These are phyloP conservation scores for Anaspis maculata DNA, from an alignment of 2,888 invertebrate species.

Conservation along the genomic window DNA sequence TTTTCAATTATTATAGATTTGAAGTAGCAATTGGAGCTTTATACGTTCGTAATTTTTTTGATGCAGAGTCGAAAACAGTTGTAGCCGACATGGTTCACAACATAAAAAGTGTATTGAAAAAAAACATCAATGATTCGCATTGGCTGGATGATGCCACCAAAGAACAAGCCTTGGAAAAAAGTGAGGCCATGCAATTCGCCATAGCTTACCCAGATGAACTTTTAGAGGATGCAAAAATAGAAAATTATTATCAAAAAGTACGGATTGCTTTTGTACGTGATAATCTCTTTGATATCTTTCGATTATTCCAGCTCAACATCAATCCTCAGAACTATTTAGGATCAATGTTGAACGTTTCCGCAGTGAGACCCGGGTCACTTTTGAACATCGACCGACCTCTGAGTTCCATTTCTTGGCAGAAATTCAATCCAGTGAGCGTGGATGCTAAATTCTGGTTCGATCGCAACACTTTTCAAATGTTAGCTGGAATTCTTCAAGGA, in stretches of 20 bases:
- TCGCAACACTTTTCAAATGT: slow-evolving; percentile 53
- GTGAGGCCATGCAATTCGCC: slow-evolving; percentile 13
- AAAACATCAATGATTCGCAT: slow-evolving; percentile 17
- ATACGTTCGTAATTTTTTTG: slow-evolving; percentile 2
- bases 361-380: no score
- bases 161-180: slow-evolving; percentile 18
- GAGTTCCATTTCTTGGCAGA: no score
- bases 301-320: slow-evolving; percentile 4
- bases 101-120: slow-evolving; percentile 1
- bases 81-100: background rate
- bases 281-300: no score
- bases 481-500: slow-evolving; percentile 80
- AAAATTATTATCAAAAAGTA: slow-evolving; percentile 9
- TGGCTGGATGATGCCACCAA: slow-evolving; percentile 25
- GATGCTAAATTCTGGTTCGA: slow-evolving; percentile 48
- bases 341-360: no score
- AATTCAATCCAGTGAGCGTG: no score
- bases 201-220: slow-evolving; percentile 12
- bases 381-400: no score
- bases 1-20: no score
- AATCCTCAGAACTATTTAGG: no score
- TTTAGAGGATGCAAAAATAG: slow-evolving; percentile 9
- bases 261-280: no score
- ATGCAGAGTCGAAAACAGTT: background rate
- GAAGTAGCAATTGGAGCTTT: slow-evolving; percentile 1